Conservation (phyloP, 2,888 invertebrate genomes). For the Theretra japonica region DNA sequence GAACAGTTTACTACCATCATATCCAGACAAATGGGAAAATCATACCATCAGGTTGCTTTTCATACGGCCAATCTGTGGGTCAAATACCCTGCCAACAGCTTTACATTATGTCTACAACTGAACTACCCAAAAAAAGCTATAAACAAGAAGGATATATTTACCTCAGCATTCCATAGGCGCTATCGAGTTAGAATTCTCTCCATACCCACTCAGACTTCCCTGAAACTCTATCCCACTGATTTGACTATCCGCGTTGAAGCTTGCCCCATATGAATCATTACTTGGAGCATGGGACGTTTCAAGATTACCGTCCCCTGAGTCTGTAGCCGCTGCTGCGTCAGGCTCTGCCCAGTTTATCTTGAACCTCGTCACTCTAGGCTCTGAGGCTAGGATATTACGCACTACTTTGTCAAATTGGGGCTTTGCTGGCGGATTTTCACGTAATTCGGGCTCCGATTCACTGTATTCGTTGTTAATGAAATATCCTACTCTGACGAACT, state of each 20-base stretch:
- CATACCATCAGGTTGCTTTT: no score
- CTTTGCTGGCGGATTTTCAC: conserved; percentile 96
- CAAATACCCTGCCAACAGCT: no score
- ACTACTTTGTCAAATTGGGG: conserved; percentile 97
- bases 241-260: conserved; percentile 77
- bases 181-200: conserved; percentile 87
- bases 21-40: no score
- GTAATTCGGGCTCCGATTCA: conserved; percentile 94
- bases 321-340: conserved; percentile 69
- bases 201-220: conserved; percentile 78
- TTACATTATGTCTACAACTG: not conserved
- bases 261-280: conserved; percentile 74
- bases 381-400: conserved; percentile 93
- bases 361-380: conserved; percentile 97
- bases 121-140: not conserved
- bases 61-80: no score
- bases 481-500: conserved; percentile 99
- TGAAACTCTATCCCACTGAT: conserved; percentile 76
- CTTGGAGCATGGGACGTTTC: conserved; percentile 69
- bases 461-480: conserved; percentile 99
- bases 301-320: conserved; percentile 70
- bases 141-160: conserved; percentile 43
- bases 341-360: conserved; percentile 98
- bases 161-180: conserved; percentile 87
- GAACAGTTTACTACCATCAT: no score